Base-by-base conservation (phyloP, 2,113 vertebrate genomes). In the Callipepla californica region DNA sequence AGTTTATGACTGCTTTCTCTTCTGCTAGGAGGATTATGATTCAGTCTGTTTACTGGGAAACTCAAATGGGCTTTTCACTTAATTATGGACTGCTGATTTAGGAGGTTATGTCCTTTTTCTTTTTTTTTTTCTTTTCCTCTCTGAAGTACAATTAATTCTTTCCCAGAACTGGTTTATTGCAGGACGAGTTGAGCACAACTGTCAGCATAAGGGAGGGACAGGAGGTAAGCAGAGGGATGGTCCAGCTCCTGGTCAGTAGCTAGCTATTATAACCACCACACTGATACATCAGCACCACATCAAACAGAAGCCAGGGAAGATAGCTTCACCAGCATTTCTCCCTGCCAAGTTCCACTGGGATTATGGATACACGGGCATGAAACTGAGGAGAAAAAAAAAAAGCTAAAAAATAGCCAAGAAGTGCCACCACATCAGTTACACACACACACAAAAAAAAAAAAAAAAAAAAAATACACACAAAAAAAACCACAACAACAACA, bases 121-220 rank as follows among this genome's bases (percentile, higher is more conserved):
- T 51, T 38, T 7, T 18, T 36, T 26, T 11, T 11, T 5, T 4
- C 2, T 0, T 2, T 1, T 0, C 2, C 12, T 5, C 7, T n/a
- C 4, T 22, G 1, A 15, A 69, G 14, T 14, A 19, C 21, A 59
- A 73, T 69, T 58, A 32, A 7, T 32, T 92, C 58, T 93, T 50
- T 91, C 75, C 72, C 81, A 85, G 79, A 94, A 93, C 63, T 67
- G 63, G 76, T 77, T 93, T 66, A 69, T 2, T 82, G 34, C 25
- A 88, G 47, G 65, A 66, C 47, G 47, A 80, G 22, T 42, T 38
- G 13, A 67, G 34, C 2, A 0, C 16, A 80, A 14, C 8, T 74
- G 28, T 70, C 57, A 68, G 28, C 20, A 38, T n/a, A 38, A 70
- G 42, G 55, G 81, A 76, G 70, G 50, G 40, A 73, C 1, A 1